Percentiles rank a stretch among this genome's conserved stretches.
These are phyloP conservation scores for Hypsopygia costalis DNA, from an alignment of 2,888 invertebrate species.

Conservation along the genomic window DNA sequence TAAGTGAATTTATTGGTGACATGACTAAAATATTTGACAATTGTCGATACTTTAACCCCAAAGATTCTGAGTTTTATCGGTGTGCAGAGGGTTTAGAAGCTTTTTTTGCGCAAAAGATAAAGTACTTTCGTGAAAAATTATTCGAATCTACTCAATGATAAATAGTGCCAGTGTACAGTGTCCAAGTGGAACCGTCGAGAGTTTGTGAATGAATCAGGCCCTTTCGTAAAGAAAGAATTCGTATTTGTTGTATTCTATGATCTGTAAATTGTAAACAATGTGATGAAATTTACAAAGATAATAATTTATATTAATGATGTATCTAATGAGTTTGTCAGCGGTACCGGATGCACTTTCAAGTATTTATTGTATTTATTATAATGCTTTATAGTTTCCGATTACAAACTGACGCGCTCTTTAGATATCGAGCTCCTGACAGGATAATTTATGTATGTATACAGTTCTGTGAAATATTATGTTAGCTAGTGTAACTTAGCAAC, in stretches of 20 bases:
- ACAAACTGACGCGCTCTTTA: conserved; percentile 53
- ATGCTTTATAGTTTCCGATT: conserved; percentile 44
- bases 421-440: conserved; percentile 45
- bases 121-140: conserved; percentile 91
- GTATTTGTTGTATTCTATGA: conserved; percentile 31
- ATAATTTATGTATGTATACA: conserved; percentile 55
- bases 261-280: conserved; percentile 68
- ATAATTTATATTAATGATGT: conserved; percentile 53
- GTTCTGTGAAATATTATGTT: conserved; percentile 68
- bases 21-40: conserved; percentile 99
- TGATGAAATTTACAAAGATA: conserved; percentile 65
- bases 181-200: conserved; percentile 23
- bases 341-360: conserved; percentile 50
- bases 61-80: conserved; percentile 96
- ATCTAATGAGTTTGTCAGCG: conserved; percentile 51
- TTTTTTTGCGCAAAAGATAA: conserved; percentile 96
- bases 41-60: conserved; percentile 98
- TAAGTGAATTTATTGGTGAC: conserved; percentile 98
- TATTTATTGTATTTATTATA: conserved; percentile 77
- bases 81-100: conserved; percentile 97
- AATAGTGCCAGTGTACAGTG: conserved; percentile 57
- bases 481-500: conserved; percentile 67
- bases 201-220: conserved; percentile 19
- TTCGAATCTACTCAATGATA: conserved; percentile 82
- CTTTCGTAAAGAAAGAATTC: conserved; percentile 20